Evolutionary conservation across 2,797 vertebrate species (phyloP), one percentile per base, ranked within the genome.

Genomic region (Perodicticus potto): DNA sequence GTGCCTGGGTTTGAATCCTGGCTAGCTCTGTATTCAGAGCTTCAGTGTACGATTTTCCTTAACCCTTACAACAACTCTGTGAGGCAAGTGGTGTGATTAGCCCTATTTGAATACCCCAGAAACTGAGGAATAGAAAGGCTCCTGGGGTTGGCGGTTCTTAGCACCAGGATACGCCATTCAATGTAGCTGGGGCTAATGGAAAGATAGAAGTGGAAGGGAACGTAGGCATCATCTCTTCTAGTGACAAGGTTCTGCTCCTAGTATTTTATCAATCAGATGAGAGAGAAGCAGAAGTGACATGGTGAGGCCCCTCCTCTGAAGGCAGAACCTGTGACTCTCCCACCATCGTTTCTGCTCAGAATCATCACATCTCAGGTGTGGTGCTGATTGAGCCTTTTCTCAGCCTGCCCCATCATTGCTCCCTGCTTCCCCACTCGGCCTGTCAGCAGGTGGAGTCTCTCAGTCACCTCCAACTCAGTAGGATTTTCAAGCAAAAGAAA

Each of bases 161-260:
- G 40, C 59, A 22, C 32, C 11, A 12, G 78, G 27, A n/a, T 3
- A 1, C 37, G 19, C 25, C 37, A 29, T 16, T 53, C 43, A 29
- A 0, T 0, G 4, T 9, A 23, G 9, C 32, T 29, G 17, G 7
- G 29, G 16, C 32, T 77, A 32, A 43, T 1, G 32, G 29, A 22
- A 72, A 17, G 9, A 43, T 0, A 27, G 29, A 57, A 45, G 22
- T 14, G 5, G 17, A 49, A 55, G 20, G 72, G 34, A 37, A 23
- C 32, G 27, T 0, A 59, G 34, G 27, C 9, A 17, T 9, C 55
- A 25, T 22, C 25, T 9, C 55, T 22, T 22, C 29, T 77, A n/a
- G 70, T 3, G 45, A 53, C 9, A 70, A 74, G 73, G 61, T 7
- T 27, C 22, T 55, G 76, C 34, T 73, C 55, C 74, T 43, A 3